Base-by-base conservation (phyloP, 2,797 vertebrate species). In the Lepilemur ruficaudatus region DNA sequence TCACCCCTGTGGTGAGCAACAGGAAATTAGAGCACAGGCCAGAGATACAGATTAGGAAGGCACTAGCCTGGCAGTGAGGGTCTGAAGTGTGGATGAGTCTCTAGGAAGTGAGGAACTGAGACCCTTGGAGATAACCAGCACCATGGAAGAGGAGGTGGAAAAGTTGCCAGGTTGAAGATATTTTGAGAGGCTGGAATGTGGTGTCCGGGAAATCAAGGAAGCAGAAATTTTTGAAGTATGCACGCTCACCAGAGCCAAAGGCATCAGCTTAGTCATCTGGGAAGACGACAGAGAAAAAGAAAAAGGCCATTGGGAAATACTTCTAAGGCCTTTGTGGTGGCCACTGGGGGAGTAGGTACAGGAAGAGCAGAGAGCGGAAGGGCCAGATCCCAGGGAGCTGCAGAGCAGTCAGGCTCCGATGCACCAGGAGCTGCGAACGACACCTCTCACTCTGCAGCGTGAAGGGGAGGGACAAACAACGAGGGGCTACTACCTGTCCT, bases 381-480 rank as follows among this genome's bases (percentile, higher is more conserved):
- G 38, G 22, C 50, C 43, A 41, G 35, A 55, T 5, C 38, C 57
- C 78, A 80, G 75, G 5, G 23, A 75, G 25, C 0, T 6, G 32
- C 14, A 65, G 48, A 79, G 67, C 41, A 25, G 32, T 17, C 59
- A 11, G 28, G 48, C 38, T 75, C 70, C 28, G 38, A 30, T 38
- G 5, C 1, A 7, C 28, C 35, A 13, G 32, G 17, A 57, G 38
- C 73, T 48, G 52, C 35, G 12, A 23, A 12, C 4, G 23, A 28
- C 0, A 1, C 30, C n/a, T 30, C 17, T 25, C 9, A 15, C 23
- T 43, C 46, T 12, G 15, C 0, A 6, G 41, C 12, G 7, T 1
- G 30, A 48, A 65, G 48, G 14, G 22, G 28, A 72, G n/a, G 75
- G 55, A 63, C 92, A 28, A 83, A 35, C 25, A 38, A 7, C 6